Base-by-base conservation (phyloP, 92 coral and sea anemone species). In the Hydrozoanthus gracilis region DNA sequence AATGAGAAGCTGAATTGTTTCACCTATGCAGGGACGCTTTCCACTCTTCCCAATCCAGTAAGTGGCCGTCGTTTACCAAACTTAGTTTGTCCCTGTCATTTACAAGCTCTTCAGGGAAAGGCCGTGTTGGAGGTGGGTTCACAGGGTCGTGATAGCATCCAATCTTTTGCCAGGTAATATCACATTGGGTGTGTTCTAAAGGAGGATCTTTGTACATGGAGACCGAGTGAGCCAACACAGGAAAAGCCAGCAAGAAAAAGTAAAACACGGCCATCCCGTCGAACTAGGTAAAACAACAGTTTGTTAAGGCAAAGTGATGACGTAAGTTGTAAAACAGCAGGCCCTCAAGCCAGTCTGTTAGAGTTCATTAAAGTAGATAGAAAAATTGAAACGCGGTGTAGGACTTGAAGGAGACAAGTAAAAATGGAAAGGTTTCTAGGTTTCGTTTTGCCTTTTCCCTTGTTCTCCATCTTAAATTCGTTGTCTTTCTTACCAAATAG, bases 71-170 rank as follows among this genome's bases (percentile, higher is more conserved):
- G 39, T 73, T 73, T 6, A 48, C 56, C 10, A 73, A 73, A 73
- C 78, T 73, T 54, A 6, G 1, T 6, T 47, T 73, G 78, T 73
- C 78, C 48, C 78, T 73, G 51, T 73, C 78, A 47, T 73, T 73
- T 17, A 73, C 78, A 6, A 73, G 78, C 55, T 44, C 17, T 73
- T 47, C 17, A 45, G 77, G 77, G 52, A 73, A 20, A 10, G 77
- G 77, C 8, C 77, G 54, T 3, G 8, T 4, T 5, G 56, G 5
- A 1, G 78, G 35, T 11, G 78, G 78, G 4, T 44, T 10, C 4
- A 73, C 78, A 0, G 78, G 78, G 78, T 73, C 78, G 54, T 73
- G 78, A 50, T 13, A 73, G 4, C 78, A 73, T 16, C 78, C 78
- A 48, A 73, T 50, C 78, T 73, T 73, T 50, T 46, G 3, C 78